phyloP scores from a whole-genome alignment of 2,888 invertebrate species.

The Chamaedrilus cognettii region DNA sequence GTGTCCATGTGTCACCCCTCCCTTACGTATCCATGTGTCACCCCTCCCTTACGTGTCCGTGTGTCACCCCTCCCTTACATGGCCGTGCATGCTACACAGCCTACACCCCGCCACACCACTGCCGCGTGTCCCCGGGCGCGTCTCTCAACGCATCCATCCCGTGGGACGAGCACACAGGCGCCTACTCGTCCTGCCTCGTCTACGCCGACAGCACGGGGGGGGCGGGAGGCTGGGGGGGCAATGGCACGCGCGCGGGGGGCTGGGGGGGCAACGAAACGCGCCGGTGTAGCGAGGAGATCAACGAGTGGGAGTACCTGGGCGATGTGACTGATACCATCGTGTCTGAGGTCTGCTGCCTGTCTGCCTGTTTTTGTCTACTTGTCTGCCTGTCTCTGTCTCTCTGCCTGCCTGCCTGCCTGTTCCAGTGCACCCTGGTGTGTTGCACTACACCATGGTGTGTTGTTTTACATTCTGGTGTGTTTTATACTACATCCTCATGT shows the following conservation, averaged over 20 bases:
- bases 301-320: conserved; percentile 32
- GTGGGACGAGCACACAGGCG: background rate
- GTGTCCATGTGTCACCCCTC: no score
- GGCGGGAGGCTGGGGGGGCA: background rate
- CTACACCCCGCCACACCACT: conserved; percentile 1
- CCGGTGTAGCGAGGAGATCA: conserved; percentile 3
- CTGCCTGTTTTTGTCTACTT: no score
- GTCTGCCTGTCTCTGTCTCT: no score
- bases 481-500: no score
- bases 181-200: conserved; percentile 1
- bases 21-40: no score
- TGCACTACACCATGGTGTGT: no score
- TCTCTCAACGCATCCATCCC: background rate
- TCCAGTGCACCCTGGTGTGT: no score
- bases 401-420: no score
- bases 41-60: no score
- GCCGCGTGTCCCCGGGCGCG: background rate
- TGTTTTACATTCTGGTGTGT: no score
- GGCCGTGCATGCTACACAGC: no score
- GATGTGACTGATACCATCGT: conserved; percentile 34
- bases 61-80: no score
- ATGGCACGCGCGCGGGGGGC: background rate
- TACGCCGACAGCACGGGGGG: background rate
- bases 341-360: conserved; percentile 33
- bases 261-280: background rate